phyloP scores from a whole-genome alignment of 1,140 invertebrate species.

The Nomia melanderi region DNA sequence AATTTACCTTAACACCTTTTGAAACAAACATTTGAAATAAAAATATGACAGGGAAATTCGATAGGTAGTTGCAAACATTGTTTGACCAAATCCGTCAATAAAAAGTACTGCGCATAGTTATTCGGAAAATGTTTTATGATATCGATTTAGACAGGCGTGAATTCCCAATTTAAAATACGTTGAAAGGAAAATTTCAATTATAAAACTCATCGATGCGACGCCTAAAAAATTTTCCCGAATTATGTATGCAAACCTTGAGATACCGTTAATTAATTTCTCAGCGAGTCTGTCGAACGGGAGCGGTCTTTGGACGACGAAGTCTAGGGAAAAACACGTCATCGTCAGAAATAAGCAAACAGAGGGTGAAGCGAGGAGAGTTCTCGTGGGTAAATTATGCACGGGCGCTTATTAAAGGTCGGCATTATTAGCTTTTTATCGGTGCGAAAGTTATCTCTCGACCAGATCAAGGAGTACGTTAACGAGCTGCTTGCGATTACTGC shows the following conservation, averaged over 20 bases:
- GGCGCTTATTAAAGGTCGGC: constrained; percentile 38
- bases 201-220: not conserved
- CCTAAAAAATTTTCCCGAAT: not conserved
- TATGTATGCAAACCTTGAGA: not conserved
- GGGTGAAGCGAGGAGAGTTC: not conserved
- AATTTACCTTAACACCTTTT: too few relatives aligned
- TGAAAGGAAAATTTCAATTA: not conserved
- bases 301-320: not conserved
- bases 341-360: constrained; percentile 13
- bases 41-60: too few relatives aligned
- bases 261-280: not conserved
- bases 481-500: constrained; percentile 49
- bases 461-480: constrained; percentile 41
- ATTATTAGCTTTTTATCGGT: constrained; percentile 50
- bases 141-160: not conserved
- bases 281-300: not conserved
- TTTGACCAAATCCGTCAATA: too few relatives aligned
- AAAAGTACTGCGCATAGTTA: too few relatives aligned
- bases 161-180: not conserved
- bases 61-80: too few relatives aligned
- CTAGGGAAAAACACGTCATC: constrained; percentile 12
- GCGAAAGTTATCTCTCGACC: constrained; percentile 35
- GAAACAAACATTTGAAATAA: too few relatives aligned
- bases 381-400: constrained; percentile 44
- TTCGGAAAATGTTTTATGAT: too few relatives aligned